These are phyloP conservation scores for Cliona cf. orientalis DNA, from an alignment of 37 sponge, comb jelly and placozoan species.

Conservation along the genomic window DNA sequence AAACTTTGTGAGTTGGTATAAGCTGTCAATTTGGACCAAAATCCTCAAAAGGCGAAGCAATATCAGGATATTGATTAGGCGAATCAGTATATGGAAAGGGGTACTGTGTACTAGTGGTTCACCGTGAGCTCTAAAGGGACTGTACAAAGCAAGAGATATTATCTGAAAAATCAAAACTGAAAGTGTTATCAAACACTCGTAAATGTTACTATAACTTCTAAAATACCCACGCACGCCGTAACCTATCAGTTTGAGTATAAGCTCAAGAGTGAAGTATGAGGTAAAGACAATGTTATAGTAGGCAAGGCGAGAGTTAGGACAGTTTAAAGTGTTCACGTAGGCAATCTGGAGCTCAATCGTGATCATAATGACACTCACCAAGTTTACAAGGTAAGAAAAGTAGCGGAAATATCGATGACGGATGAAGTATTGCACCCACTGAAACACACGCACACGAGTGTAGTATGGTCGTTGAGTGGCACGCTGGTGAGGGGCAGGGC, in stretches of 20 bases:
- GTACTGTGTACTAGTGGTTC: too few relatives aligned
- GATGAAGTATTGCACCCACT: conserved; percentile 52
- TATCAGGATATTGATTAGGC: conserved; percentile 74
- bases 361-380: conserved; percentile 55
- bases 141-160: conserved; percentile 9
- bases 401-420: conserved; percentile 53
- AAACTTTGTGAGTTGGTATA: conserved; percentile 57
- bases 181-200: conserved; percentile 58
- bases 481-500: not conserved
- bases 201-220: conserved; percentile 52
- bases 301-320: conserved; percentile 20
- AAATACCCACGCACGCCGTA: conserved; percentile 55
- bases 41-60: conserved; percentile 80
- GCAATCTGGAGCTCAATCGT: conserved; percentile 42
- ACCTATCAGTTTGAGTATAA: conserved; percentile 57
- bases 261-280: conserved; percentile 76
- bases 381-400: conserved; percentile 47
- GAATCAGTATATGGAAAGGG: conserved; percentile 49
- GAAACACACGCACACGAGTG: conserved; percentile 12
- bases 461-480: not conserved
- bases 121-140: not conserved
- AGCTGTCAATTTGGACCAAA: conserved; percentile 61
- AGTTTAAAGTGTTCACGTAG: conserved; percentile 13
- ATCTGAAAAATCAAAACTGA: conserved; percentile 57
- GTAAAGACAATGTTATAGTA: conserved; percentile 76